Conservation (phyloP, 2,888 invertebrate genomes). For the Diarsia brunnea region DNA sequence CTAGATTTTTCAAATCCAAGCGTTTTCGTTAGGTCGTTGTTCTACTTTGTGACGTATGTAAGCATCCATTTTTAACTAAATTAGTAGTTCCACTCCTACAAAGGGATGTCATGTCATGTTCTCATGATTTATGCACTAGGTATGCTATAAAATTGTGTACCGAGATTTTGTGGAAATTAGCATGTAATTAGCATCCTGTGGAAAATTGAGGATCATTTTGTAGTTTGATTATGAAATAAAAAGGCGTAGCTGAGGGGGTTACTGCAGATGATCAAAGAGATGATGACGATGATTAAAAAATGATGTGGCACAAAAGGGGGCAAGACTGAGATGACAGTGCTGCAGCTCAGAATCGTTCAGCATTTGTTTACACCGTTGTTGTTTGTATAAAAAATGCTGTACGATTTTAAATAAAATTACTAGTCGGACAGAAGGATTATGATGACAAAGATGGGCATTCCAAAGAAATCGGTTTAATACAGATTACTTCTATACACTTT, state of each 20-base stretch:
- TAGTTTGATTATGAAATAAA: background rate
- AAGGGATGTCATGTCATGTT: background rate
- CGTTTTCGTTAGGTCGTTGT: slow-evolving; percentile 18
- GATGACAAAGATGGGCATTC: background rate
- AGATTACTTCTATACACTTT: background rate
- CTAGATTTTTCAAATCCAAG: slow-evolving; percentile 2
- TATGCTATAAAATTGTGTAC: background rate
- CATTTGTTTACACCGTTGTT: background rate
- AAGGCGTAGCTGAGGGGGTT: background rate
- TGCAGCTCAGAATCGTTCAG: background rate
- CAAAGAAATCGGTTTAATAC: background rate
- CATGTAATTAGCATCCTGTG: background rate
- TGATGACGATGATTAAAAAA: background rate
- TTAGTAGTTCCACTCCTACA: background rate
- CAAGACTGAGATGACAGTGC: background rate
- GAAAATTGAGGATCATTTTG: background rate
- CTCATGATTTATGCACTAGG: background rate
- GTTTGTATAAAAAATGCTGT: background rate
- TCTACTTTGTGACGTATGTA: background rate
- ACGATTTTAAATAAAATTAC: background rate
- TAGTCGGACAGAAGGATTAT: too few relatives aligned
- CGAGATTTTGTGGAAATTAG: background rate
- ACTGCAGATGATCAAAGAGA: background rate
- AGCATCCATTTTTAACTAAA: background rate
- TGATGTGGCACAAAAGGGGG: background rate